Evolutionary conservation across 2,113 vertebrate genomes (phyloP).

Genomic region (Clinocottus analis): DNA sequence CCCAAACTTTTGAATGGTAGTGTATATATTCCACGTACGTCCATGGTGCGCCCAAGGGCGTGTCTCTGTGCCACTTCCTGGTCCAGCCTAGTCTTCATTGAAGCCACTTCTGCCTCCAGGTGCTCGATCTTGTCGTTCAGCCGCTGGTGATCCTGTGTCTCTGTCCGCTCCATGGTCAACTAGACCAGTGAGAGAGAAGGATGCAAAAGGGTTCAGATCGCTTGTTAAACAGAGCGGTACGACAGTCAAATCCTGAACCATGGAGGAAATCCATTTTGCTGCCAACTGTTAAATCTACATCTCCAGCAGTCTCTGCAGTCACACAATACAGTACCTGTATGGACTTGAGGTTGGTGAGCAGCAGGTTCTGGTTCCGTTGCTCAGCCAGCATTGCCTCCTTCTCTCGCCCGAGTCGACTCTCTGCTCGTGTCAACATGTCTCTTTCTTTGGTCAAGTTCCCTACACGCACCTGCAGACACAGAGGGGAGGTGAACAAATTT

Average conservation of each 20-base stretch:
- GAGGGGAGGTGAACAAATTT: background rate
- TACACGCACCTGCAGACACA: slow-evolving; percentile 84
- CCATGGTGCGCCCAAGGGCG: slow-evolving; percentile 88
- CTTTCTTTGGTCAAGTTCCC: slow-evolving; percentile 94
- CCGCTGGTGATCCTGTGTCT: slow-evolving; percentile 90
- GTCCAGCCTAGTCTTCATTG: slow-evolving; percentile 91
- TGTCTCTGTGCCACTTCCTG: slow-evolving; percentile 93
- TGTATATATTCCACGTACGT: slow-evolving; percentile 82
- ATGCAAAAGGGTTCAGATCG: background rate
- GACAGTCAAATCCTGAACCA: background rate
- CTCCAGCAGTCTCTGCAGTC: too few species aligned
- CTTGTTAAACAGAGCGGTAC: background rate
- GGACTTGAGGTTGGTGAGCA: slow-evolving; percentile 92
- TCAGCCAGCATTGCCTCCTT: slow-evolving; percentile 90
- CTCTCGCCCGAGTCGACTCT: slow-evolving; percentile 89
- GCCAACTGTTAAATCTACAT: too few species aligned
- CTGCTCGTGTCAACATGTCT: slow-evolving; percentile 92
- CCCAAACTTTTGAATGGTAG: too few species aligned
- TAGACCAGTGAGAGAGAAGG: slow-evolving; percentile 16
- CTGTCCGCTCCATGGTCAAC: slow-evolving; percentile 93
- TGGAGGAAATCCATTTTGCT: background rate
- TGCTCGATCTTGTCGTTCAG: slow-evolving; percentile 90
- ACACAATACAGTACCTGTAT: slow-evolving; percentile 87
- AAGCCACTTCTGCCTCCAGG: slow-evolving; percentile 88
- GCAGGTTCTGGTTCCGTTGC: slow-evolving; percentile 92